Evolutionary conservation across 2,797 vertebrate genomes (phyloP).

Genomic region (Selene dorsalis): DNA sequence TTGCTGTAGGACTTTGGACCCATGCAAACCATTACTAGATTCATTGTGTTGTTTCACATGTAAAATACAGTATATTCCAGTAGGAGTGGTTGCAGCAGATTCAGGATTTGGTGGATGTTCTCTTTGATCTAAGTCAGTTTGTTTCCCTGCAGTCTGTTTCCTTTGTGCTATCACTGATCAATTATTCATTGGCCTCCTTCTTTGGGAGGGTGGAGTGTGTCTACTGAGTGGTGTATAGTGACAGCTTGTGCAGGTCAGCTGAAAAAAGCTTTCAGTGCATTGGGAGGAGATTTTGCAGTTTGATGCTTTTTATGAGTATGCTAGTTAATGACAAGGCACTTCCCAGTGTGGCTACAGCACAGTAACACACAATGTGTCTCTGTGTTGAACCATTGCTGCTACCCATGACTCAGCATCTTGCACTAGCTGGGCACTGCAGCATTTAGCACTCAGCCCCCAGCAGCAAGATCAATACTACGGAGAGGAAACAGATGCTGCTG

Average conservation of each 20-base stretch:
- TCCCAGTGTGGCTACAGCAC: conserved; percentile 15
- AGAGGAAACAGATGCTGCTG: conserved; percentile 53
- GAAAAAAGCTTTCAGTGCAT: conserved; percentile 23
- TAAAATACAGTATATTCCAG: neutral
- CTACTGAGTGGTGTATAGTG: conserved; percentile 44
- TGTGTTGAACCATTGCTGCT: conserved; percentile 20
- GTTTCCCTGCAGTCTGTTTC: conserved; percentile 41
- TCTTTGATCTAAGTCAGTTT: conserved; percentile 40
- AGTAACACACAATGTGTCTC: conserved; percentile 4
- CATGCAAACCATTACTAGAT: neutral
- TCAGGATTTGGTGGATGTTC: neutral
- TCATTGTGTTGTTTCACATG: neutral
- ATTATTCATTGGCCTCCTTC: conserved; percentile 62
- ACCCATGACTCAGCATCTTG: conserved; percentile 72
- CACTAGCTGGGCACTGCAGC: conserved; percentile 63
- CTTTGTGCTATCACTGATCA: conserved; percentile 45
- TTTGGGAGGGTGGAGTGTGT: conserved; percentile 26
- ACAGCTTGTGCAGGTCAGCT: conserved; percentile 33
- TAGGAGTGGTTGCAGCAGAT: neutral
- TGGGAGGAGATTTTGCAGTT: conserved; percentile 34
- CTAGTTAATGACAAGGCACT: conserved; percentile 23
- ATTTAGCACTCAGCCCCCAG: conserved; percentile 51
- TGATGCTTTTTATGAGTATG: conserved; percentile 29
- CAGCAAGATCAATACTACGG: conserved; percentile 62
- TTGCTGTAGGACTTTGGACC: neutral